These are phyloP conservation scores for Melinopterus prodromus DNA, from an alignment of 2,888 invertebrate species.

Conservation along the genomic window DNA sequence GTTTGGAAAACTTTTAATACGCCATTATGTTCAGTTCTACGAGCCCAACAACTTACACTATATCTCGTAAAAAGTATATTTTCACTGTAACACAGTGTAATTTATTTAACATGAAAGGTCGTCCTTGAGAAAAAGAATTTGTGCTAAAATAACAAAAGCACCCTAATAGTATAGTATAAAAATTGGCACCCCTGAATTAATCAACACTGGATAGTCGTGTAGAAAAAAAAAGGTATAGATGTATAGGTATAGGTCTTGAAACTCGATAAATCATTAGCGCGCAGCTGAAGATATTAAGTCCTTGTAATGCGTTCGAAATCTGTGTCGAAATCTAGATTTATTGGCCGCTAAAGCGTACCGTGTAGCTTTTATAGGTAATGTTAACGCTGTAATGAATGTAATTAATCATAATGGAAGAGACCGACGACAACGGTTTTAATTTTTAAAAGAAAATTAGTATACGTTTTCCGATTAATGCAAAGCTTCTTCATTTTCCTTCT, in stretches of 20 bases:
- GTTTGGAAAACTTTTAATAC: too few relatives aligned
- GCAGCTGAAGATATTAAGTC: background rate
- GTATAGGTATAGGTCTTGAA: background rate
- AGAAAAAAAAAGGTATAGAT: background rate
- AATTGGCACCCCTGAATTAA: too few relatives aligned
- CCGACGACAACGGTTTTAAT: background rate
- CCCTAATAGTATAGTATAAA: too few relatives aligned
- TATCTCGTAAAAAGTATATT: too few relatives aligned
- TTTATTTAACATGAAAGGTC: too few relatives aligned
- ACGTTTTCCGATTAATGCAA: background rate
- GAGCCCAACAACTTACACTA: too few relatives aligned
- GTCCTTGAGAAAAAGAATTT: too few relatives aligned
- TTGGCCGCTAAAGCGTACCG: background rate
- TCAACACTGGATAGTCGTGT: too few relatives aligned
- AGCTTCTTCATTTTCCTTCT: background rate
- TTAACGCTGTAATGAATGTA: background rate
- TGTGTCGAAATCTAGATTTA: slow-evolving; percentile 4
- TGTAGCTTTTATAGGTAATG: background rate
- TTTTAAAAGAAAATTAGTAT: background rate
- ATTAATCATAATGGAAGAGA: background rate
- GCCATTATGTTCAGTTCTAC: too few relatives aligned
- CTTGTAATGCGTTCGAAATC: background rate
- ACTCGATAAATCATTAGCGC: background rate
- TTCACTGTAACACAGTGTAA: too few relatives aligned
- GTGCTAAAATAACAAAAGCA: too few relatives aligned